A percentile compares a stretch with the other conserved stretches of the same genome.
phyloP scores from a whole-genome alignment of 2,797 vertebrate species.

The Merluccius polli region DNA sequence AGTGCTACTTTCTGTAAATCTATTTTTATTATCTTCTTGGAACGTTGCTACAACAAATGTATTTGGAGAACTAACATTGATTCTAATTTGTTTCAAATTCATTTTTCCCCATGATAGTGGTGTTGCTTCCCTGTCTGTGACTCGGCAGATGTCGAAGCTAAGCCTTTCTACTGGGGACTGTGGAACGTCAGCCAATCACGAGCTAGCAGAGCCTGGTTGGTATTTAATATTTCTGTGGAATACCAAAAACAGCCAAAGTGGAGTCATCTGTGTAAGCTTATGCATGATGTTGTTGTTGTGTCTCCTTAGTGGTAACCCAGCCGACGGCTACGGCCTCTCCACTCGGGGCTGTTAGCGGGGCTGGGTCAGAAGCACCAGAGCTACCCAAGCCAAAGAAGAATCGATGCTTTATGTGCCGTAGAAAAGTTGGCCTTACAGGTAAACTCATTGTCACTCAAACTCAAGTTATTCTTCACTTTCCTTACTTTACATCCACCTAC shows the following conservation, averaged over 20 bases:
- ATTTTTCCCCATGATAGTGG: slow-evolving; percentile 31
- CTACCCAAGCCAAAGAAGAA: slow-evolving; percentile 78
- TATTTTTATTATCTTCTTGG: background rate
- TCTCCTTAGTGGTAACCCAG: slow-evolving; percentile 64
- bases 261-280: background rate
- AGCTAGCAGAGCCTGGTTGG: slow-evolving; percentile 64
- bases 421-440: slow-evolving; percentile 87
- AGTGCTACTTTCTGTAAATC: background rate
- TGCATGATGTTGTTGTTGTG: background rate
- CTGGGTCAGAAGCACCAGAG: slow-evolving; percentile 63
- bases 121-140: slow-evolving; percentile 68
- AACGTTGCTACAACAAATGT: background rate
- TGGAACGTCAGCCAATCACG: slow-evolving; percentile 52
- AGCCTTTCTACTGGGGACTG: slow-evolving; percentile 76
- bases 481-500: too few relatives aligned
- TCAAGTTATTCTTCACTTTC: background rate
- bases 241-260: background rate
- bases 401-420: slow-evolving; percentile 84
- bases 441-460: slow-evolving; percentile 19
- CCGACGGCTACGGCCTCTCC: slow-evolving; percentile 46
- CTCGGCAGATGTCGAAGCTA: slow-evolving; percentile 86
- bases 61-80: background rate
- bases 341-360: slow-evolving; percentile 55
- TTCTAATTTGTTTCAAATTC: background rate
- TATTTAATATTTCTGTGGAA: slow-evolving; percentile 2